Conservation (phyloP, 2,797 vertebrate species). For the Holocentrus rufus region DNA sequence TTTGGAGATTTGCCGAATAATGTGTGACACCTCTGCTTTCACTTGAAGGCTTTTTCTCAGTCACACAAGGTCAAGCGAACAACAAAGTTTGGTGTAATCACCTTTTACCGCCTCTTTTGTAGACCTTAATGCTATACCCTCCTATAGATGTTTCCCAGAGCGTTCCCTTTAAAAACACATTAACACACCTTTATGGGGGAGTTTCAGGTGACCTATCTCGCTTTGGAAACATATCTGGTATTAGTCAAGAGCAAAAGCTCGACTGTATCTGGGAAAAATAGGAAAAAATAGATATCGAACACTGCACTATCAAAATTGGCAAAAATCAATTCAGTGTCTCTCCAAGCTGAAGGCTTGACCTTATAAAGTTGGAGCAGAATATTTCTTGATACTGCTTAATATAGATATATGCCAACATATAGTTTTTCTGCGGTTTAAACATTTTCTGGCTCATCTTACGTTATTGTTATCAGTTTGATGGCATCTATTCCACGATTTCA, state of each 20-base stretch:
- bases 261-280: neutral
- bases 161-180: neutral
- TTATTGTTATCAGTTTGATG: neutral
- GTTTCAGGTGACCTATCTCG: neutral
- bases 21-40: neutral
- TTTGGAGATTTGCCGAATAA: neutral
- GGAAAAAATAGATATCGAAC: neutral
- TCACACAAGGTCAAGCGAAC: neutral
- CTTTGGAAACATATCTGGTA: slow-evolving; percentile 1
- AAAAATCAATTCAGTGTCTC: neutral
- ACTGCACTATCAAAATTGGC: neutral
- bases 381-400: neutral
- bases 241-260: neutral
- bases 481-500: neutral
- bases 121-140: neutral
- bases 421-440: neutral
- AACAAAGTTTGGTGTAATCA: neutral
- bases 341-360: neutral
- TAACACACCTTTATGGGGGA: neutral
- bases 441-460: neutral
- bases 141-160: neutral
- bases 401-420: neutral
- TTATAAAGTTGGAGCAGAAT: neutral
- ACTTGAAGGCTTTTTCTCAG: neutral
- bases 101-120: neutral